phyloP scores from a whole-genome alignment of 2,888 invertebrate genomes.

The Nezara viridula region DNA sequence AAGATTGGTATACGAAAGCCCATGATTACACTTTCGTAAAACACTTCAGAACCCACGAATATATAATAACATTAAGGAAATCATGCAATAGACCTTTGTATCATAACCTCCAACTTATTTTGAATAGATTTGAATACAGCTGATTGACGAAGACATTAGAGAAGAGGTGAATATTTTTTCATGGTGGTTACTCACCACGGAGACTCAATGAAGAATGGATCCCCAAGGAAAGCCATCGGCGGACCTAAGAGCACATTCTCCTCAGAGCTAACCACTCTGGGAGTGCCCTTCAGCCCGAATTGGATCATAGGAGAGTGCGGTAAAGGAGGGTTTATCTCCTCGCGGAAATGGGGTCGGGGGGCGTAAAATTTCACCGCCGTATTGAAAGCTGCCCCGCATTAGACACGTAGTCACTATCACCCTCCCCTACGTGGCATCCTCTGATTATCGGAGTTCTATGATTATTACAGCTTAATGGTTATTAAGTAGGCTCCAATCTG shows the following conservation, averaged over 20 bases:
- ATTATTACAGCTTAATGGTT: slow-evolving; percentile 18
- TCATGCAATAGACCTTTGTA: too few relatives aligned
- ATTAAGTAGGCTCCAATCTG: slow-evolving; percentile 18
- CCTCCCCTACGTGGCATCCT: neutral
- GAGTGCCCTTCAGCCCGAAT: slow-evolving; percentile 41
- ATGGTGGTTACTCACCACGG: too few relatives aligned
- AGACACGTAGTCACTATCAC: slow-evolving; percentile 53
- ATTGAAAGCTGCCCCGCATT: slow-evolving; percentile 46
- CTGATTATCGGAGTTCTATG: slow-evolving; percentile 12
- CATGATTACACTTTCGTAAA: too few relatives aligned
- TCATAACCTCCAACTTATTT: too few relatives aligned
- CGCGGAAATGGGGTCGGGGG: slow-evolving; percentile 4
- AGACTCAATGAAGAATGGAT: neutral
- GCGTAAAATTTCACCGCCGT: slow-evolving; percentile 53
- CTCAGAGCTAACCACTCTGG: neutral
- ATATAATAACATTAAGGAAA: too few relatives aligned
- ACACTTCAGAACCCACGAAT: too few relatives aligned
- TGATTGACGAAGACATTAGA: too few relatives aligned
- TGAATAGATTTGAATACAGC: too few relatives aligned
- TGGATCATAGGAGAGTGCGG: slow-evolving; percentile 55
- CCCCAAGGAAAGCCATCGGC: neutral
- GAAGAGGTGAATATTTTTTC: too few relatives aligned
- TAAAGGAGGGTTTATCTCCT: slow-evolving; percentile 55
- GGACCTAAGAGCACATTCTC: slow-evolving; percentile 3
- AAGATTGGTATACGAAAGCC: too few relatives aligned